A percentile compares a stretch with the other conserved stretches of the same genome.
Conservation (phyloP, 2,888 invertebrate genomes). For the Sacculina carcini region DNA sequence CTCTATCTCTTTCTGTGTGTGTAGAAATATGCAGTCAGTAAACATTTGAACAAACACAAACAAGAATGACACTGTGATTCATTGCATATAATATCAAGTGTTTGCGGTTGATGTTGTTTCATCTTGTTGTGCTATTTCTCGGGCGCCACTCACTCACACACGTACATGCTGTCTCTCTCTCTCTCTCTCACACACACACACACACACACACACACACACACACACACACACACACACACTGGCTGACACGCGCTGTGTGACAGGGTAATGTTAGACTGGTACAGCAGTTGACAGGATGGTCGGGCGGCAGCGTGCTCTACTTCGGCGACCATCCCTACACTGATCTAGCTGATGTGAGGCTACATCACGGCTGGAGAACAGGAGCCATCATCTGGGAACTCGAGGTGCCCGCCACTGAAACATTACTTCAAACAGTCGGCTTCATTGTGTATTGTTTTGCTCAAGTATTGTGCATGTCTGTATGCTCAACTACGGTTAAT, state of each 20-base stretch:
- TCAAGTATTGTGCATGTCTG: no score
- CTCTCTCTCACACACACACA: not conserved
- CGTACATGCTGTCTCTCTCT: not conserved
- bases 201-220: not conserved
- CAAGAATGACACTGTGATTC: no score
- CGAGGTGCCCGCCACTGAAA: conserved; percentile 29
- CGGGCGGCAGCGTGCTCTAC: conserved; percentile 71
- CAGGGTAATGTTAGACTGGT: not conserved
- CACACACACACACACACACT: not conserved
- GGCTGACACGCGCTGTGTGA: no score
- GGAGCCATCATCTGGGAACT: conserved; percentile 90
- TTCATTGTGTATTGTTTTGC: no score
- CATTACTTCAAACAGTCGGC: not conserved
- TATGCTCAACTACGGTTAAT: no score
- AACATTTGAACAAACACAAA: no score
- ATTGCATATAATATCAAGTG: no score
- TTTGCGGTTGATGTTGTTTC: no score
- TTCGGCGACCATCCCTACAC: conserved; percentile 96
- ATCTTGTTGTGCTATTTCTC: not conserved
- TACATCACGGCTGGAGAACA: conserved; percentile 90
- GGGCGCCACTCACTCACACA: not conserved
- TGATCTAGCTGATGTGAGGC: conserved; percentile 81
- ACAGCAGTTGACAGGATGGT: conserved; percentile 66
- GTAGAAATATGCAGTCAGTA: no score
- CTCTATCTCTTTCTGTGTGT: no score